Percentiles rank a stretch among this genome's conserved stretches.
Conservation (phyloP, 2,797 vertebrate genomes). For the Semaprochilodus insignis region DNA sequence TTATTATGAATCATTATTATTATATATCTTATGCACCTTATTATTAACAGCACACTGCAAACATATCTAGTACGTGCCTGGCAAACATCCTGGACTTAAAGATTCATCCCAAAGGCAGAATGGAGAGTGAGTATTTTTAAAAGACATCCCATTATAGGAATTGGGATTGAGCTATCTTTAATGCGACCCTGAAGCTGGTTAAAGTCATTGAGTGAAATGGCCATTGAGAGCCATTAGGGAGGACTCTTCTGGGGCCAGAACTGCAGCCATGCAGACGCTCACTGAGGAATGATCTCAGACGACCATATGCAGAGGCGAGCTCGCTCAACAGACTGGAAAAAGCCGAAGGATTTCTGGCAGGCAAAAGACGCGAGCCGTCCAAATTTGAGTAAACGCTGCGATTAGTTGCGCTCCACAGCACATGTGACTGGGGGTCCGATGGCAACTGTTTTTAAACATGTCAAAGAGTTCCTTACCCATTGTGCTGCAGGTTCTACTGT, state of each 20-base stretch:
- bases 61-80: too few species aligned
- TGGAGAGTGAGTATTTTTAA: not conserved
- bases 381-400: slow-evolving; percentile 55
- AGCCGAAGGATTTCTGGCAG: slow-evolving; percentile 49
- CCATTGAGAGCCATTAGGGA: slow-evolving; percentile 20
- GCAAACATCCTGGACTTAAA: not conserved
- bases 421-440: slow-evolving; percentile 36
- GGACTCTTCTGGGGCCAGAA: slow-evolving; percentile 26
- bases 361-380: slow-evolving; percentile 36
- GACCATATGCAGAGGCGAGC: slow-evolving; percentile 44
- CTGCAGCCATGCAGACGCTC: slow-evolving; percentile 38
- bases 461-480: slow-evolving; percentile 20
- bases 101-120: not conserved
- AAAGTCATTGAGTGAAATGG: slow-evolving; percentile 19
- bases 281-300: slow-evolving; percentile 39
- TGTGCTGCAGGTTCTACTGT: slow-evolving; percentile 19
- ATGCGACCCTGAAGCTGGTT: slow-evolving; percentile 3
- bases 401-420: slow-evolving; percentile 53
- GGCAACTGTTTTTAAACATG: slow-evolving; percentile 25
- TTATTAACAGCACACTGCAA: too few species aligned
- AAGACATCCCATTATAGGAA: slow-evolving; percentile 1
- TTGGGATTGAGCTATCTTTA: slow-evolving; percentile 15
- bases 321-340: slow-evolving; percentile 38
- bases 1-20: too few species aligned
- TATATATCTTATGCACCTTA: too few species aligned